Base-by-base conservation (phyloP, 2,888 invertebrate species). In the Orchesella flavescens region DNA sequence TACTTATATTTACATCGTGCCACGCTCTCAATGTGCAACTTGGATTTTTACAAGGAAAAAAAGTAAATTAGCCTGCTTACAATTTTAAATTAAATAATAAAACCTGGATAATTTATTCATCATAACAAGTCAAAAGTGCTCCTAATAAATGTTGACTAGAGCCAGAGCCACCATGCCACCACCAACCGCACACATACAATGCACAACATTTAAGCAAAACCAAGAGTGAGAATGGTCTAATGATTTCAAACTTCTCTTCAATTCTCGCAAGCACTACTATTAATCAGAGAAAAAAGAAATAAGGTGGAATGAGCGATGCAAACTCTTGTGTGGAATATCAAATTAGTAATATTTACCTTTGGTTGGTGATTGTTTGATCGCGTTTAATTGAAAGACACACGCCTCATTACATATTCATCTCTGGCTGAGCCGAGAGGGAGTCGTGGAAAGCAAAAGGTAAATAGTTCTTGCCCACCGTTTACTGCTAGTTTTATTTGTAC, bases 371-470 rank as follows among this genome's bases (percentile, higher is more conserved):
- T 79, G 72, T 79, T 72, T 72, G 79, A 71, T 79, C 53, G 79
- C 72, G 79, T 79, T 79, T 79, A 79, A 79, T 79, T 79, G 79
- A 72, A 63, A 72, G 79, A 72, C 79, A 77, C 79, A 79, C 72
- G 80, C 80, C 68, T 80, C 80, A 80, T 80, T 80, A 80, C 65
- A 68, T 74, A 80, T 80, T 80, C 80, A 79, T 79, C 79, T 21
- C 66, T 21, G 7, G 44, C 12, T 44, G 12, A 15, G 49, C 12
- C n/a, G 49, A 49, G 44, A 12, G n/a, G 49, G n/a, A 49, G 49
- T 49, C 12, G 49, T 34, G 34, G 34, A 34, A 34, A 34, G 34
- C 34, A 34, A 34, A 34, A 34, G 34, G 12, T 49, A 49, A 49
- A 49, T 3, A 49, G 44, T 49, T 7, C 49, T 49, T n/a, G 2